Evolutionary conservation across 2,797 vertebrate species (phyloP).

Genomic region (Neosalanx taihuensis): DNA sequence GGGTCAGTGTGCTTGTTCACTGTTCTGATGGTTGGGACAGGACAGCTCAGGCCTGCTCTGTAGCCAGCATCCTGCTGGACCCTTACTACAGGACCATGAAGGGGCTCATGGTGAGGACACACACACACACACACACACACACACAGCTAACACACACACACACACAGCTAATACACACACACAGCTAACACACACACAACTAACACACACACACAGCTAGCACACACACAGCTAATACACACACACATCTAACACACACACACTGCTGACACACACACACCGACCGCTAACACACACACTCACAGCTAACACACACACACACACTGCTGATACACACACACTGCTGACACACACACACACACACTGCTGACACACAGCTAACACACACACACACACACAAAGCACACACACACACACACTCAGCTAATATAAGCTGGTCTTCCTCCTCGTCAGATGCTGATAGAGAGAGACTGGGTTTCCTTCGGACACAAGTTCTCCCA

Average conservation of each 20-base stretch:
- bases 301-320: background rate
- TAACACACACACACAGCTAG: background rate
- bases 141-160: background rate
- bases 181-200: background rate
- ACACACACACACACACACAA: conserved; percentile 11
- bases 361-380: conserved; percentile 1
- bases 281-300: background rate
- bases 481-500: conserved; percentile 99
- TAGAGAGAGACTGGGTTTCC: conserved; percentile 95
- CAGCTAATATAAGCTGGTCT: background rate
- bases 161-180: background rate
- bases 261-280: background rate
- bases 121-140: conserved; percentile 13
- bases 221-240: background rate
- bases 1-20: conserved; percentile 92
- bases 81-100: conserved; percentile 88
- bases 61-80: conserved; percentile 88
- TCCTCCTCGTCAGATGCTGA: conserved; percentile 78
- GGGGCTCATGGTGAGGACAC: conserved; percentile 87
- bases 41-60: conserved; percentile 93
- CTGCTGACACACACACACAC: conserved; percentile 12
- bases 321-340: conserved; percentile 7
- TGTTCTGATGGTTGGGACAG: conserved; percentile 98
- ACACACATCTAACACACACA: no score
- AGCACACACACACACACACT: conserved; percentile 7